Evolutionary conservation across 2,888 invertebrate species (phyloP).

Genomic region (Elysia crispata): DNA sequence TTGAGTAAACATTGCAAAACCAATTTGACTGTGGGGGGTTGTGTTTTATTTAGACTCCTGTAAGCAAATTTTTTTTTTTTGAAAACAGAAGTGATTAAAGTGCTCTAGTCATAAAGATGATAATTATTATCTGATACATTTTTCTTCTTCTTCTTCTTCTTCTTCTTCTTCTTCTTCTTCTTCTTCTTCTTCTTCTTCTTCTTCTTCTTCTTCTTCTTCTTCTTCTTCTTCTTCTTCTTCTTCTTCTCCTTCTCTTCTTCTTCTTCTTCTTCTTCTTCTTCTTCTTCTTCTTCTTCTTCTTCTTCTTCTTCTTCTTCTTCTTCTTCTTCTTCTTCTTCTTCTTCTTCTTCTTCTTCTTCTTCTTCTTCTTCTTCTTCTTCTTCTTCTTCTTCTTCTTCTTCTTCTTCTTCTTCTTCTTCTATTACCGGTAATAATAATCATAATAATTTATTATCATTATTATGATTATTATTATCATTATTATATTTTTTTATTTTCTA

Average conservation of each 20-base stretch:
- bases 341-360: slow-evolving; percentile 10
- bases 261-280: slow-evolving; percentile 18
- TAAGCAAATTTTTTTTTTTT: too few relatives aligned
- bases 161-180: slow-evolving; percentile 27
- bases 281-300: slow-evolving; percentile 26
- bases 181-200: slow-evolving; percentile 36
- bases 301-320: slow-evolving; percentile 5
- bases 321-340: background rate
- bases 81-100: too few relatives aligned
- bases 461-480: too few relatives aligned
- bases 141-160: slow-evolving; percentile 22
- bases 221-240: slow-evolving; percentile 27
- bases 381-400: slow-evolving; percentile 6
- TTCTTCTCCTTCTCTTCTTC: slow-evolving; percentile 32
- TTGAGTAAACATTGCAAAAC: too few relatives aligned
- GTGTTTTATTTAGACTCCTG: too few relatives aligned
- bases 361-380: slow-evolving; percentile 1
- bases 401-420: background rate
- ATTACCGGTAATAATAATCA: too few relatives aligned
- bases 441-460: too few relatives aligned
- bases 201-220: slow-evolving; percentile 34
- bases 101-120: background rate
- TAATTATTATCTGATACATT: background rate
- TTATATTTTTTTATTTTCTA: too few relatives aligned
- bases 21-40: too few relatives aligned